Conservation (phyloP, 1,140 invertebrate genomes). For the Plectrocnemia conspersa region DNA sequence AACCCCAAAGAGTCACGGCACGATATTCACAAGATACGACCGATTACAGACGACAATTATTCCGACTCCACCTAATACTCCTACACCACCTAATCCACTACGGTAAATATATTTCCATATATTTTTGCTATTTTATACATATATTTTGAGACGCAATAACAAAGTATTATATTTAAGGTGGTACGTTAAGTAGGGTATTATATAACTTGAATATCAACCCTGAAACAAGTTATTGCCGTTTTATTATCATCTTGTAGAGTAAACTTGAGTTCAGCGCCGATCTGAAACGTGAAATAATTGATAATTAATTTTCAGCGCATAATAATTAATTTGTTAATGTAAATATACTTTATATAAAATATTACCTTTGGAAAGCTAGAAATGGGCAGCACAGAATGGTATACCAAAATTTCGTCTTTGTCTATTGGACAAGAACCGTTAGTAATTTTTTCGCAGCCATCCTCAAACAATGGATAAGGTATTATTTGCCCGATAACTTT, state of each 20-base stretch:
- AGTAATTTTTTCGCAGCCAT: not conserved
- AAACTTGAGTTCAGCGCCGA: not conserved
- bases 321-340: not conserved
- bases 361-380: conserved; percentile 1
- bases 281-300: not conserved
- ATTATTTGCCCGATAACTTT: not conserved
- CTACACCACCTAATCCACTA: too few relatives aligned
- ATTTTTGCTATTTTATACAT: too few relatives aligned
- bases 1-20: too few relatives aligned
- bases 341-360: not conserved
- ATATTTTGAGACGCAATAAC: too few relatives aligned
- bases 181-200: too few relatives aligned
- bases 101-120: too few relatives aligned
- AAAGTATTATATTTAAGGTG: conserved; percentile 18
- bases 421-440: conserved; percentile 9
- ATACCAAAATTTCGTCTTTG: conserved; percentile 1
- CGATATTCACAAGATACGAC: too few relatives aligned
- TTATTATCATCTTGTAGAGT: not conserved
- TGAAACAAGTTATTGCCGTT: not conserved
- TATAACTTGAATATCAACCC: not conserved
- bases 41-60: too few relatives aligned
- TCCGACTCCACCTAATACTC: too few relatives aligned
- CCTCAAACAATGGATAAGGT: not conserved
- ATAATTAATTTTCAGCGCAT: not conserved
- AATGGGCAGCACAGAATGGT: not conserved